Conservation (phyloP, 2,888 invertebrate genomes). For the Drosophila macrospina region DNA sequence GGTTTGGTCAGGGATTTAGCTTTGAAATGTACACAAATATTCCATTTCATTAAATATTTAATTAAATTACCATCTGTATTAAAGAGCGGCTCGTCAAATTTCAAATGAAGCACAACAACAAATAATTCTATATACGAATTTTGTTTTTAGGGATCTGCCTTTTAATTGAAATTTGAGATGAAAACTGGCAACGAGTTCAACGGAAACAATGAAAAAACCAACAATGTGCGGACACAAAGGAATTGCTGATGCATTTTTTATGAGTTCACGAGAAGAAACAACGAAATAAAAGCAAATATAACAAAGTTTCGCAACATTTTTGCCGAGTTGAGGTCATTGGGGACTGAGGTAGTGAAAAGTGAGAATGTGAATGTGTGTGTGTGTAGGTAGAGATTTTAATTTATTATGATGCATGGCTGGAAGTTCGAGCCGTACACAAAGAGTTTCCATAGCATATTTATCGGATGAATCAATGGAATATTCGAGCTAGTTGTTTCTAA, state of each 20-base stretch:
- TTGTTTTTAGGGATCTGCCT: constrained; percentile 15
- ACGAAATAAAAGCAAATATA: constrained; percentile 10
- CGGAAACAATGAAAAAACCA: constrained; percentile 54
- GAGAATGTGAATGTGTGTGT: constrained; percentile 7
- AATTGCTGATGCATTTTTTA: constrained; percentile 59
- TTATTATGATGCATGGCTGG: constrained; percentile 37
- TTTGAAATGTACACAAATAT: constrained; percentile 8
- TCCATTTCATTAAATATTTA: constrained; percentile 27
- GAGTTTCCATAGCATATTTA: constrained; percentile 23
- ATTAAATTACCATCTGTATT: constrained; percentile 19
- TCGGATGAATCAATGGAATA: constrained; percentile 4
- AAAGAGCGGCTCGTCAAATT: not conserved
- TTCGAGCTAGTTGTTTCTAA: not conserved
- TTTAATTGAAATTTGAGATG: constrained; percentile 50
- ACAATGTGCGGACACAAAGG: constrained; percentile 47
- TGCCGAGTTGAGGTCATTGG: constrained; percentile 29
- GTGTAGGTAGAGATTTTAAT: constrained; percentile 34
- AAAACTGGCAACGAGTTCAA: constrained; percentile 37
- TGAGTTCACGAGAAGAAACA: constrained; percentile 2
- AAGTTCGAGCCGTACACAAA: not conserved
- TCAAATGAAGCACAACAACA: constrained; percentile 8
- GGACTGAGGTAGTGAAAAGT: constrained; percentile 21
- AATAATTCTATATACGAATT: not conserved
- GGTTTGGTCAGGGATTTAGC: constrained; percentile 41
- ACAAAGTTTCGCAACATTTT: constrained; percentile 48